Evolutionary conservation across 2,113 vertebrate species (phyloP).

Genomic region (Plecotus auritus): DNA sequence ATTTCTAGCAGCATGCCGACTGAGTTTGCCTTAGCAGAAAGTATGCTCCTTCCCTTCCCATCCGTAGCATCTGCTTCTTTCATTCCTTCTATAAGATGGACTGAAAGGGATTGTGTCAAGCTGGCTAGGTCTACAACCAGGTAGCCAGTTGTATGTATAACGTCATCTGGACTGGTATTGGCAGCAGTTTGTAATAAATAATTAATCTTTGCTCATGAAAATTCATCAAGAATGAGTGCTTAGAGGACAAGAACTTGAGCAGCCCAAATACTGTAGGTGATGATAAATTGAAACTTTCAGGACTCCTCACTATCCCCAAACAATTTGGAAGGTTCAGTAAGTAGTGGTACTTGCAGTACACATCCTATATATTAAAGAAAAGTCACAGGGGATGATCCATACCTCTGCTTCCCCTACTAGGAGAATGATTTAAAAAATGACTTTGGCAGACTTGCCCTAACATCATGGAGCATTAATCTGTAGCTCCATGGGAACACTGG

Average conservation of each 20-base stretch:
- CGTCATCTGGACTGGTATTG: background rate
- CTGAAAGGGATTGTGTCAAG: background rate
- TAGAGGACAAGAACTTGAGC: background rate
- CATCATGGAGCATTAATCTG: background rate
- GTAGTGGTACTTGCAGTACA: background rate
- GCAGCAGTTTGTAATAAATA: background rate
- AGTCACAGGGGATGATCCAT: background rate
- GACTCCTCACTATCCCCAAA: background rate
- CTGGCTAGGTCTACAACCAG: background rate
- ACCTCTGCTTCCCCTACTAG: background rate
- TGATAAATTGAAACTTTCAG: background rate
- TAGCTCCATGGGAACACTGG: background rate
- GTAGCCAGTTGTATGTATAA: background rate
- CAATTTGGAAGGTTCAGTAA: background rate
- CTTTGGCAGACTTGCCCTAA: background rate
- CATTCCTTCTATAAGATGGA: background rate
- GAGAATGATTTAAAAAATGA: background rate
- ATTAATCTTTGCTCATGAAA: conserved; percentile 3
- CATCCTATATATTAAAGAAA: background rate
- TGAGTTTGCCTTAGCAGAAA: background rate
- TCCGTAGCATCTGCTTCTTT: background rate
- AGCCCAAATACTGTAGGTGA: background rate
- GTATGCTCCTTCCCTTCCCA: background rate
- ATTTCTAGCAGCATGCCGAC: background rate
- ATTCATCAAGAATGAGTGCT: background rate